Base-by-base conservation (phyloP, 2,113 vertebrate genomes). In the Eretmochelys imbricata region DNA sequence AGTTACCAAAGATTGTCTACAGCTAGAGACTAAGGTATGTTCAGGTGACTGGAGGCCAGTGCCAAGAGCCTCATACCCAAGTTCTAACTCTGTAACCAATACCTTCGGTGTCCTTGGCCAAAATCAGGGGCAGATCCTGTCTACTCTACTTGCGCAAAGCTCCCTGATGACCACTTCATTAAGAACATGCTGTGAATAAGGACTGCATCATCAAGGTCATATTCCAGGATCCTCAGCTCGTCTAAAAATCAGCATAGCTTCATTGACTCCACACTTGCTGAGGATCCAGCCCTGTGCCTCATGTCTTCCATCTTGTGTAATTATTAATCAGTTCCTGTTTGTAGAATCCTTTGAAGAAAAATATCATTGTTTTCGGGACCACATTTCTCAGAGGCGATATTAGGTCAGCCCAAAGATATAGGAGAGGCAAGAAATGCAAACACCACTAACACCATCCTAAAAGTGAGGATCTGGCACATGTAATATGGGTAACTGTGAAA, bases 231-330 rank as follows among this genome's bases (percentile, higher is more conserved):
- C 5, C 38, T 24, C 69, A 42, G 10, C 10, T 24, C 38, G 20
- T 24, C 12, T 24, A n/a, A 46, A 46, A 46, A 76, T 25, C 5
- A 72, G 19, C 19, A 20, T 38, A 38, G n/a, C n/a, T 38, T 7
- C 65, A 72, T 19, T 25, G 38, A 76, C 72, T 76, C 72, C 42
- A 46, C 11, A 46, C 22, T 4, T 3, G 38, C 22, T 46, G 84
- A 91, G 89, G 88, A 87, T 84, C 92, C 12, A 35, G 89, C 57
- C 82, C 53, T 83, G 89, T 49, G 27, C 1, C 51, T 20, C 35
- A 20, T 31, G 95, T 69, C 80, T 35, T 54, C 54, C 19, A 10
- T 59, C 27, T 82, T 93, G 93, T 95, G 88, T 93, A 57, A 90
- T 55, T 75, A 29, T 87, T 92, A 88, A 88, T 29, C 72, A 42